Evolutionary conservation across 1,140 invertebrate genomes (phyloP).

Genomic region (Pygmarrhopalites habei): DNA sequence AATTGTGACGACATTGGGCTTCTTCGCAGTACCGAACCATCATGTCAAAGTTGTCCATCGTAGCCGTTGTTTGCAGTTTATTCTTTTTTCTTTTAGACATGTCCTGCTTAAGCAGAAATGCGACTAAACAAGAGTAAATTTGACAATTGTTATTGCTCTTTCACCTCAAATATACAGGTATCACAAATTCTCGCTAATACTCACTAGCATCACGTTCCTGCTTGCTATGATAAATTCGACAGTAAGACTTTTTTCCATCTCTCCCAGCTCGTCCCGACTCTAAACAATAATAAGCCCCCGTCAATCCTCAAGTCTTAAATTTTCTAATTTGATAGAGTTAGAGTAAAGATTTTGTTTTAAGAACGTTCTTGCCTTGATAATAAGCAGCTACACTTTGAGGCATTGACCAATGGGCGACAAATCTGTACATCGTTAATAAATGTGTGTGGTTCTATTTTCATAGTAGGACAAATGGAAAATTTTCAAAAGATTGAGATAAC

Average conservation of each 20-base stretch:
- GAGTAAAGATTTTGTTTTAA: no score
- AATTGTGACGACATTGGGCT: slow-evolving; percentile 60
- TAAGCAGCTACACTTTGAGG: slow-evolving; percentile 64
- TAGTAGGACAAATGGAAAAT: background rate
- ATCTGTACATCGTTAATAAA: slow-evolving; percentile 48
- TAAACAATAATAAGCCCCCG: no score
- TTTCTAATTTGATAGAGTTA: no score
- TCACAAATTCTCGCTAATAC: no score
- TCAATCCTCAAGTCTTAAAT: no score
- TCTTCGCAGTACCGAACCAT: slow-evolving; percentile 72
- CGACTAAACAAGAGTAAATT: no score
- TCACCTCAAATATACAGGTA: no score
- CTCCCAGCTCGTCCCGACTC: slow-evolving; percentile 59
- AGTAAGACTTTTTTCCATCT: slow-evolving; percentile 54
- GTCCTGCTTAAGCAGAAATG: slow-evolving; percentile 64
- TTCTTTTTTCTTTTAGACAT: slow-evolving; percentile 50
- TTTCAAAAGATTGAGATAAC: background rate
- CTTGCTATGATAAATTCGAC: slow-evolving; percentile 63
- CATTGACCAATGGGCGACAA: slow-evolving; percentile 89
- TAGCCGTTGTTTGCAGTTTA: slow-evolving; percentile 54
- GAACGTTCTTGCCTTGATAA: no score
- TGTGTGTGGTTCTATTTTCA: slow-evolving; percentile 20
- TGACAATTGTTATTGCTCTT: no score
- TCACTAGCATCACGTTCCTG: slow-evolving; percentile 66
- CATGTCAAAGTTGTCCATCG: slow-evolving; percentile 62